These are phyloP conservation scores for Campoletis raptor DNA, from an alignment of 2,888 invertebrate genomes.

Conservation along the genomic window DNA sequence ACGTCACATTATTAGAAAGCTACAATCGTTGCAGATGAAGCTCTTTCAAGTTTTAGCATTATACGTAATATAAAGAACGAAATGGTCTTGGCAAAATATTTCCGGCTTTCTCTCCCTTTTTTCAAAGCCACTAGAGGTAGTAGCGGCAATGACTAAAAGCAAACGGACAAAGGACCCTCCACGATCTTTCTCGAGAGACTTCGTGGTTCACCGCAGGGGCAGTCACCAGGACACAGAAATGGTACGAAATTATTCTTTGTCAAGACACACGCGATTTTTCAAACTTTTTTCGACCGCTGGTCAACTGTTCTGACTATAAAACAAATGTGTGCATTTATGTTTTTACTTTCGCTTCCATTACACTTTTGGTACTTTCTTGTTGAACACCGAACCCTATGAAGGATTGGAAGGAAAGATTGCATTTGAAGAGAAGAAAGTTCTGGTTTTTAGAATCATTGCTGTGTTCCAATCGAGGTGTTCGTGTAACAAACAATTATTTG, in stretches of 20 bases:
- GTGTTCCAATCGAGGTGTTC: not conserved
- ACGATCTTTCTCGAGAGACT: conserved; percentile 45
- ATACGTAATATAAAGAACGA: not conserved
- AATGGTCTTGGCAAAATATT: conserved; percentile 18
- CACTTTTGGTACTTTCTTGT: not conserved
- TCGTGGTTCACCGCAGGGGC: conserved; percentile 27
- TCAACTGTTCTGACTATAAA: not conserved
- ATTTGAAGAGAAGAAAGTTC: not conserved
- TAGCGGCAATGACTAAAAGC: conserved; percentile 39
- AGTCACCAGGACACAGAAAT: conserved; percentile 20
- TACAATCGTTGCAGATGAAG: not conserved
- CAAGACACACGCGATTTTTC: conserved; percentile 8
- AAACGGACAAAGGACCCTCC: conserved; percentile 50
- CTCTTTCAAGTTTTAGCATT: conserved; percentile 8
- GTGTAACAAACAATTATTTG: not conserved
- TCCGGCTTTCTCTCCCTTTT: conserved; percentile 27
- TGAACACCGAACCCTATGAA: not conserved
- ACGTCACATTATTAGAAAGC: conserved; percentile 21
- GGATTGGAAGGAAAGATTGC: not conserved
- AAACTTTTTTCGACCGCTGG: conserved; percentile 5
- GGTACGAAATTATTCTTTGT: conserved; percentile 30
- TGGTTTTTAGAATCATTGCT: not conserved
- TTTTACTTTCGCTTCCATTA: not conserved
- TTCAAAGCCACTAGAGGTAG: not conserved
- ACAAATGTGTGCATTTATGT: not conserved